A percentile compares a stretch with the other conserved stretches of the same genome.
These are phyloP conservation scores for Drosophila lowei DNA, from an alignment of 1,140 invertebrate species.

Conservation along the genomic window DNA sequence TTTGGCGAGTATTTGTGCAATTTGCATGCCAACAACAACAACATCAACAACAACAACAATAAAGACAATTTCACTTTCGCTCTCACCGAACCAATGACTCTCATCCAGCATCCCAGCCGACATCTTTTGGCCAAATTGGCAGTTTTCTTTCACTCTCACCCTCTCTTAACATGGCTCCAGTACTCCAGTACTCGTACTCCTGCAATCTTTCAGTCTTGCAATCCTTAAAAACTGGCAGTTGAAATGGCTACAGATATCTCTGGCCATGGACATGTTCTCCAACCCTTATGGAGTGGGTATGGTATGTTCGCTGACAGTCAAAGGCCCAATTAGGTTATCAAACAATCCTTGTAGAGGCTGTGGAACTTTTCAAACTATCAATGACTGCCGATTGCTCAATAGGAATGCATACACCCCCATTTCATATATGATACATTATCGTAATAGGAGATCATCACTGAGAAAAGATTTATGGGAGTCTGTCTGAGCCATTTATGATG, in stretches of 20 bases:
- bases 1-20: conserved; percentile 37
- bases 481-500: no score
- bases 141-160: conserved; percentile 30
- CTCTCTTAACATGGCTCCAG: background rate
- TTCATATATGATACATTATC: no score
- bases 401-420: no score
- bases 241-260: conserved; percentile 7
- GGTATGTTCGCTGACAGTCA: no score
- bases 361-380: no score
- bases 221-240: background rate
- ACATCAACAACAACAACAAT: background rate
- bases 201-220: conserved; percentile 1
- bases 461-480: no score
- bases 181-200: background rate
- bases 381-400: no score
- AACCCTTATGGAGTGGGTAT: conserved; percentile 25
- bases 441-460: no score
- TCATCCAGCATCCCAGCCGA: conserved; percentile 9
- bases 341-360: background rate
- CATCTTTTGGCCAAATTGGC: conserved; percentile 25
- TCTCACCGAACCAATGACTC: conserved; percentile 22
- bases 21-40: conserved; percentile 31
- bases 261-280: no score
- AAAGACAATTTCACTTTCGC: conserved; percentile 36
- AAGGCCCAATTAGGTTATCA: conserved; percentile 28